These are phyloP conservation scores for Drosophila mayaguana DNA, from an alignment of 2,888 invertebrate genomes.

Conservation along the genomic window DNA sequence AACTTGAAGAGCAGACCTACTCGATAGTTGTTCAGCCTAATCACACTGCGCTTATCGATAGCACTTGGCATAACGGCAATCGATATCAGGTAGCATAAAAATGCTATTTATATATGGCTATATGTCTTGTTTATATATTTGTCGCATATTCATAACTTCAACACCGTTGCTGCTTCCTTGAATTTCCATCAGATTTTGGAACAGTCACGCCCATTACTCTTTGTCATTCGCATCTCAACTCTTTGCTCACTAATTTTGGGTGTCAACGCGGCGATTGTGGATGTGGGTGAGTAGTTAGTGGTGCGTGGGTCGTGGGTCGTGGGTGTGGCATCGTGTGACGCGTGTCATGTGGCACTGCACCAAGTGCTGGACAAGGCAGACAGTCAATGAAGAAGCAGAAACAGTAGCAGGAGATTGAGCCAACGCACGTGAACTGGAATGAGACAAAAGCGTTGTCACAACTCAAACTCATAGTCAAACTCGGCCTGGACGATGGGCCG, in stretches of 20 bases:
- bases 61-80: too few species aligned
- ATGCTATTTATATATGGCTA: not conserved
- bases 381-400: slow-evolving; percentile 5
- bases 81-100: too few species aligned
- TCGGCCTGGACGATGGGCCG: slow-evolving; percentile 19
- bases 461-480: slow-evolving; percentile 51
- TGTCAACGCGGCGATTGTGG: slow-evolving; percentile 13
- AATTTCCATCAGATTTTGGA: not conserved
- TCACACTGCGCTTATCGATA: too few species aligned
- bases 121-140: not conserved
- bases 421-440: slow-evolving; percentile 67
- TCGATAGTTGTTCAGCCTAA: too few species aligned
- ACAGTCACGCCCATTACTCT: slow-evolving; percentile 12
- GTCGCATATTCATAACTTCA: too few species aligned
- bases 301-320: slow-evolving; percentile 23
- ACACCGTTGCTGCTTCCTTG: fast-evolving
- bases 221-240: not conserved
- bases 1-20: too few species aligned
- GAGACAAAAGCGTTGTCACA: slow-evolving; percentile 45
- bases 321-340: slow-evolving; percentile 58
- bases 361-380: slow-evolving; percentile 18
- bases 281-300: not conserved
- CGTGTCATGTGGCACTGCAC: slow-evolving; percentile 71
- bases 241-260: slow-evolving; percentile 26
- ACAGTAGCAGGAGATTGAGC: slow-evolving; percentile 23